These are phyloP conservation scores for Paradisaea rubra DNA, from an alignment of 2,113 vertebrate species.

Conservation along the genomic window DNA sequence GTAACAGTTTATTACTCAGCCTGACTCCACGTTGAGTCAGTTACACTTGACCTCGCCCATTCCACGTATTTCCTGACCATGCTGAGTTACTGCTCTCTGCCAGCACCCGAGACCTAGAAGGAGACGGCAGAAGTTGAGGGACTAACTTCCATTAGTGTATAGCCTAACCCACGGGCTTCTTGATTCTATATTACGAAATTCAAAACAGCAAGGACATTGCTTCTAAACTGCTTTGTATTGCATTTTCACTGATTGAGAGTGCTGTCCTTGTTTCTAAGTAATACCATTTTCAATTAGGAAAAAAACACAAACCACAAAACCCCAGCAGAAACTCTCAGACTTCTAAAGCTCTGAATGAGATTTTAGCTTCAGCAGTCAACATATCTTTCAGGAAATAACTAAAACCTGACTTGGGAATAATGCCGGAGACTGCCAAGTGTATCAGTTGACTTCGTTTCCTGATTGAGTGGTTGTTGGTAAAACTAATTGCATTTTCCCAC, in stretches of 20 bases:
- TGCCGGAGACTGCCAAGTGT: neutral
- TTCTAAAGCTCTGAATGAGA: neutral
- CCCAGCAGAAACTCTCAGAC: neutral
- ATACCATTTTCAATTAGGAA: neutral
- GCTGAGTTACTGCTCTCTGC: neutral
- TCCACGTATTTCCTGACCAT: neutral
- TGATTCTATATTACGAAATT: neutral
- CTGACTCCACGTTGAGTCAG: neutral
- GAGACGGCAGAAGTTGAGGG: neutral
- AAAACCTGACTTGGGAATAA: neutral
- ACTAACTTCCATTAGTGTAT: neutral
- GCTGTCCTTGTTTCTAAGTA: neutral
- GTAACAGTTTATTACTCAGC: neutral
- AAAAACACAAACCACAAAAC: neutral
- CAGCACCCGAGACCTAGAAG: neutral
- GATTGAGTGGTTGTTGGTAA: neutral
- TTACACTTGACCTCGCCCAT: neutral
- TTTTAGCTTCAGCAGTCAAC: neutral
- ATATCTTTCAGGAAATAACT: slow-evolving; percentile 12
- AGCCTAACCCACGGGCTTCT: neutral
- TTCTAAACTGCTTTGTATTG: neutral
- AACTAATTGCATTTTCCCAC: neutral
- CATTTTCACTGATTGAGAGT: neutral
- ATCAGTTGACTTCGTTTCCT: neutral
- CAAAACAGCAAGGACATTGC: neutral